These are phyloP conservation scores for Hepsetus odoe DNA, from an alignment of 2,113 vertebrate species.

Conservation along the genomic window DNA sequence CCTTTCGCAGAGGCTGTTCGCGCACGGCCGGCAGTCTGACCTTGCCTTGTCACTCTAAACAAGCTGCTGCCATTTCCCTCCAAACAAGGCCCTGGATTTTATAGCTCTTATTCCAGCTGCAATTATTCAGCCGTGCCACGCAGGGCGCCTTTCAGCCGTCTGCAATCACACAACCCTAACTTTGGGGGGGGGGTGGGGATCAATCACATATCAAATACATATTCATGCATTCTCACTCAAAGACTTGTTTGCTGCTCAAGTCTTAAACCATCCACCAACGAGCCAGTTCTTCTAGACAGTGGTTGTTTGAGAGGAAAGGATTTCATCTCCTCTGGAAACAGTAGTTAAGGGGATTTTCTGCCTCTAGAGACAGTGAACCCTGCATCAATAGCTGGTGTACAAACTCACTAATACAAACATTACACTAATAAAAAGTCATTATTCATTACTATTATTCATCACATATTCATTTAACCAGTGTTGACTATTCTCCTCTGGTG, in stretches of 20 bases:
- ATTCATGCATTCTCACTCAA: slow-evolving; percentile 32
- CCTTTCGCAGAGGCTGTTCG: neutral
- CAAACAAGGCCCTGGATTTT: slow-evolving; percentile 30
- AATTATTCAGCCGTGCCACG: slow-evolving; percentile 40
- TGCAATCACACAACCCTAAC: slow-evolving; percentile 16
- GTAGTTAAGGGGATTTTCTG: slow-evolving; percentile 1
- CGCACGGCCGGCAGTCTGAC: slow-evolving; percentile 12
- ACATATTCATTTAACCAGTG: too few species aligned
- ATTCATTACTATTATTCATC: too few species aligned
- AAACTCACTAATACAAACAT: too few species aligned
- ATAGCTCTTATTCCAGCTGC: slow-evolving; percentile 42
- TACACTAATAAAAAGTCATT: too few species aligned
- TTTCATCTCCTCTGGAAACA: neutral
- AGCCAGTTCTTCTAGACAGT: neutral
- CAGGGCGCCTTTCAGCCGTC: neutral
- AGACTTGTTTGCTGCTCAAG: slow-evolving; percentile 7
- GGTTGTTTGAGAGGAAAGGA: neutral
- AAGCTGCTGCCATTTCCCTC: slow-evolving; percentile 32
- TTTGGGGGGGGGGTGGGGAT: slow-evolving; percentile 34
- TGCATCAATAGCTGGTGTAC: too few species aligned
- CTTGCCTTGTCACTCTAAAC: slow-evolving; percentile 26
- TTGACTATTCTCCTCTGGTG: too few species aligned
- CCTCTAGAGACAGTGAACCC: too few species aligned
- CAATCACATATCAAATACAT: slow-evolving; percentile 49
- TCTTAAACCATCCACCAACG: neutral